These are phyloP conservation scores for Pagetopsis macropterus DNA, from an alignment of 2,797 vertebrate species.

Conservation along the genomic window DNA sequence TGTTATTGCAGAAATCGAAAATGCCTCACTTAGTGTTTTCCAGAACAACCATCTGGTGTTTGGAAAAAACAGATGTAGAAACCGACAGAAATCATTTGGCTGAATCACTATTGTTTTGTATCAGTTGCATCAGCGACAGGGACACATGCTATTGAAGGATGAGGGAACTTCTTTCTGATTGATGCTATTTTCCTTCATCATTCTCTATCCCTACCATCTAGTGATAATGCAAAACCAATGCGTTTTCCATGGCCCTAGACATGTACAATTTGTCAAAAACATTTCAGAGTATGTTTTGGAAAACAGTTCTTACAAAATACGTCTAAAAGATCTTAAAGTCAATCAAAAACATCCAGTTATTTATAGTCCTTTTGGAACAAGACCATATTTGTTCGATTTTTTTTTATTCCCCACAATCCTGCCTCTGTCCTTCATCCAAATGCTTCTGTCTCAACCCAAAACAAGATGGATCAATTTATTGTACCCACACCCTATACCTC, in stretches of 20 bases:
- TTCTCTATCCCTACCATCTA: slow-evolving; percentile 40
- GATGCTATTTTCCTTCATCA: slow-evolving; percentile 31
- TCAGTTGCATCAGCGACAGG: too few relatives aligned
- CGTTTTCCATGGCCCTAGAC: slow-evolving; percentile 50
- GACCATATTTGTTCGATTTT: background rate
- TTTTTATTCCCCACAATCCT: background rate
- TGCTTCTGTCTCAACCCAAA: slow-evolving; percentile 44
- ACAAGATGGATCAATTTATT: slow-evolving; percentile 56
- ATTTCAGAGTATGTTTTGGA: slow-evolving; percentile 38
- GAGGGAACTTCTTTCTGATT: slow-evolving; percentile 18
- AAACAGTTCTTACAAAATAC: slow-evolving; percentile 30
- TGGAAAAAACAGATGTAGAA: slow-evolving; percentile 48
- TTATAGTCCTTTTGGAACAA: slow-evolving; percentile 27
- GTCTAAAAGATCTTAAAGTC: slow-evolving; percentile 37
- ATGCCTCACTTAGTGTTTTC: slow-evolving; percentile 51
- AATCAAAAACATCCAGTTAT: slow-evolving; percentile 33
- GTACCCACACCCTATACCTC: background rate
- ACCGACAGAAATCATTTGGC: slow-evolving; percentile 40
- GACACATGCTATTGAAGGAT: too few relatives aligned
- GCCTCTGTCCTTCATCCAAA: slow-evolving; percentile 44
- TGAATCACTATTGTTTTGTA: slow-evolving; percentile 40
- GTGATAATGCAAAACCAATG: slow-evolving; percentile 41
- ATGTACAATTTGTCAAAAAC: slow-evolving; percentile 37
- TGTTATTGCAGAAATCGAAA: slow-evolving; percentile 29
- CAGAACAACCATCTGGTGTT: slow-evolving; percentile 46